Conservation (phyloP, 2,797 vertebrate species). For the Malacoraja senta region DNA sequence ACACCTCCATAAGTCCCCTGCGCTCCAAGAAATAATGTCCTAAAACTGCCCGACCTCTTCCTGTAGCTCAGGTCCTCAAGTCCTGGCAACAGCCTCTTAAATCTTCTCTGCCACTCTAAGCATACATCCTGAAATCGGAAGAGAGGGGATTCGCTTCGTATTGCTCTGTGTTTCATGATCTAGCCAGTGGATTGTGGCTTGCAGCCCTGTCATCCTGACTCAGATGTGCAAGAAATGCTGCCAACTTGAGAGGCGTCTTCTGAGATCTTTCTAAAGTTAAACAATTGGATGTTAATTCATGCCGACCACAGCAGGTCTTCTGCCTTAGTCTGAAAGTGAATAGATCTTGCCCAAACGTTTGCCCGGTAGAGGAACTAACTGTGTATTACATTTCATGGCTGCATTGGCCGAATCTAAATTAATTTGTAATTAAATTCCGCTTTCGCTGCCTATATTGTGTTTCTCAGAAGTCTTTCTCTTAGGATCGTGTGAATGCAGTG, state of each 20-base stretch:
- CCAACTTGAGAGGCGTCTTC: background rate
- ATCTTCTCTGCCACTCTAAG: too few species aligned
- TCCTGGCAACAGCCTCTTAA: too few species aligned
- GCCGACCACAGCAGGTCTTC: background rate
- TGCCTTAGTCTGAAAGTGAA: background rate
- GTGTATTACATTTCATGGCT: background rate
- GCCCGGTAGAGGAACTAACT: conserved; percentile 24
- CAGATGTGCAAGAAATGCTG: background rate
- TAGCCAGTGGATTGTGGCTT: background rate
- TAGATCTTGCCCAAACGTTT: background rate
- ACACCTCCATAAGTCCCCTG: too few species aligned
- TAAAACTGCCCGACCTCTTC: too few species aligned
- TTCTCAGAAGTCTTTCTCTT: conserved; percentile 10
- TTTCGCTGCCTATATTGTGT: background rate
- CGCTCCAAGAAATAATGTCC: too few species aligned
- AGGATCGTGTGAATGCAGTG: background rate
- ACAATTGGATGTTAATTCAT: background rate
- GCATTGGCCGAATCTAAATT: background rate
- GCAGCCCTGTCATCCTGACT: background rate
- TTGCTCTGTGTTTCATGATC: background rate
- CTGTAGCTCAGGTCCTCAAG: too few species aligned
- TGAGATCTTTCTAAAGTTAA: too few species aligned
- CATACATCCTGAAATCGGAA: too few species aligned
- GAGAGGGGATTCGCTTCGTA: too few species aligned
- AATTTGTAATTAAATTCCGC: conserved; percentile 33